These are phyloP conservation scores for Platyrinchus mystaceus DNA, from an alignment of 2,797 vertebrate genomes.

Conservation along the genomic window DNA sequence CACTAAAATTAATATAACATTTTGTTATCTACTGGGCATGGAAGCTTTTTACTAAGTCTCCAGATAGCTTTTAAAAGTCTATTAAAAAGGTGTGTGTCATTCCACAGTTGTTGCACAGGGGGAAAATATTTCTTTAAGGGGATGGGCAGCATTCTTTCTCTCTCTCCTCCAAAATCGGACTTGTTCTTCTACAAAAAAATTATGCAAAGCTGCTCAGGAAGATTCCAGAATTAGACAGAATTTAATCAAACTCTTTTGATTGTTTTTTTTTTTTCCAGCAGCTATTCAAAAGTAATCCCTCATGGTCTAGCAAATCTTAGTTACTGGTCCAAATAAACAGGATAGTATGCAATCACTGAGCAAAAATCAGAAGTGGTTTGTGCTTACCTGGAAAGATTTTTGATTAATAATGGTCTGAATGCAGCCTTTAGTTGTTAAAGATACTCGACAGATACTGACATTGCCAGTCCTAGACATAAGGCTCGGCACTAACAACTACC, in stretches of 20 bases:
- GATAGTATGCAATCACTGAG: background rate
- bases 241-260: background rate
- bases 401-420: background rate
- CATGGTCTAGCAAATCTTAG: background rate
- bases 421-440: background rate
- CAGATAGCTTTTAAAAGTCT: conserved; percentile 44
- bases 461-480: background rate
- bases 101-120: background rate
- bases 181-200: background rate
- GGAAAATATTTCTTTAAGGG: conserved; percentile 7
- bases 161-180: background rate
- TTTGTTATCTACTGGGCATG: conserved; percentile 47
- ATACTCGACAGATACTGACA: background rate
- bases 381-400: background rate
- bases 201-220: background rate
- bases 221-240: background rate
- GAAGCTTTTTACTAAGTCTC: conserved; percentile 49
- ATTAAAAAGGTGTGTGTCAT: conserved; percentile 51
- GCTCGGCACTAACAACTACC: background rate
- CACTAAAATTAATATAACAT: conserved; percentile 55
- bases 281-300: background rate
- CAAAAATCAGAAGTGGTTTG: background rate
- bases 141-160: background rate
- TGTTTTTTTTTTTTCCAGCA: background rate
- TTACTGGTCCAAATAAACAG: background rate